Conservation (phyloP, 2,888 invertebrate genomes). For the Epinotia brunnichana region DNA sequence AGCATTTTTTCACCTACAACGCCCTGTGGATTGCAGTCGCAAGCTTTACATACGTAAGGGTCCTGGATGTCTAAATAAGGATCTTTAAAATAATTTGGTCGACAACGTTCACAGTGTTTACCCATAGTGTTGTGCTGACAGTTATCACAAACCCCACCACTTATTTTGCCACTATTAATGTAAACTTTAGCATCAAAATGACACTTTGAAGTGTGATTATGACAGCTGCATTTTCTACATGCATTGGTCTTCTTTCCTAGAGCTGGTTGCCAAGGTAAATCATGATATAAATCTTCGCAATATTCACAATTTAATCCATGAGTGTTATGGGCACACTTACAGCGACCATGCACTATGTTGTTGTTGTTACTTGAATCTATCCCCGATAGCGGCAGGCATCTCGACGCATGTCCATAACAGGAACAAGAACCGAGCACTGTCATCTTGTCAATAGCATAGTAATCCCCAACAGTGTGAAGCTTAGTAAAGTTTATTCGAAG, state of each 20-base stretch:
- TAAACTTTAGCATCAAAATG: conserved; percentile 97
- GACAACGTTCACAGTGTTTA: conserved; percentile 97
- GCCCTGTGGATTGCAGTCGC: conserved; percentile 95
- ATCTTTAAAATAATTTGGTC: conserved; percentile 96
- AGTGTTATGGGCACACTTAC: conserved; percentile 98
- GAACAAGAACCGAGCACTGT: conserved; percentile 99
- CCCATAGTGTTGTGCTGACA: conserved; percentile 99
- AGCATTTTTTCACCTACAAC: conserved; percentile 93
- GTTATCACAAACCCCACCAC: conserved; percentile 99
- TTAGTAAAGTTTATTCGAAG: conserved; percentile 97
- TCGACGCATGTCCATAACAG: conserved; percentile 99
- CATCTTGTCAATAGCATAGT: conserved; percentile 98
- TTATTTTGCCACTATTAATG: conserved; percentile 93
- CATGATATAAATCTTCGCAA: conserved; percentile 98
- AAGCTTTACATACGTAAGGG: conserved; percentile 94
- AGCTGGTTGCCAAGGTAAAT: conserved; percentile 99
- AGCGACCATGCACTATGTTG: conserved; percentile 98
- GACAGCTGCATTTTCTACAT: conserved; percentile 97
- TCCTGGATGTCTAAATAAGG: conserved; percentile 92
- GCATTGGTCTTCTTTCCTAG: conserved; percentile 96
- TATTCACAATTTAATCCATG: conserved; percentile 98
- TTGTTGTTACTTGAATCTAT: conserved; percentile 85
- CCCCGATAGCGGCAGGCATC: conserved; percentile 91
- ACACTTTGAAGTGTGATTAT: conserved; percentile 95
- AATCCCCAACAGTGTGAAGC: conserved; percentile 98